Base-by-base conservation (phyloP, 2,888 invertebrate genomes). In the Carcina quercana region DNA sequence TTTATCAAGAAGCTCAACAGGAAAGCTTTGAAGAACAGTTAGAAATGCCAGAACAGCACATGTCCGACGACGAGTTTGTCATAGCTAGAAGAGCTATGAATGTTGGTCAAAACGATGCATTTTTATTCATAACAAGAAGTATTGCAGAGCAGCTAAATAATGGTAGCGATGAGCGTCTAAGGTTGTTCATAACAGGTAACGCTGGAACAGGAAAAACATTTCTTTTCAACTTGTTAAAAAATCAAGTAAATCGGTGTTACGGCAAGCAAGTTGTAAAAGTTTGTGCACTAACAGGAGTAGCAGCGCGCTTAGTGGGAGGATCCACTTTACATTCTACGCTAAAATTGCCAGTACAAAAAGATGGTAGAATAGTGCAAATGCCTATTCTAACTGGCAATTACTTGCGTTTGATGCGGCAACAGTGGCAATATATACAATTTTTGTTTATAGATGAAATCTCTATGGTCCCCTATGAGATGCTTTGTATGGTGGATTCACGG, bases 401-500 rank as follows among this genome's bases (percentile, higher is more conserved):
- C 29, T 42, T 53, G 26, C 37, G 45, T 32, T 33, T 38, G 27
- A 52, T 57, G 51, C 35, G 49, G 13, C 42, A 36, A 35, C 33
- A 42, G 30, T 53, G 50, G 47, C 39, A 44, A 30, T 21, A 47
- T 10, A 32, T 45, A 20, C 41, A 51, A 24, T 53, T 47, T 42
- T 25, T 52, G 19, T 37, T 56, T 30, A 42, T 52, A n/a, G 52
- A 53, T 27, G 43, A 50, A 34, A 45, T 50, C 30, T 56, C 50
- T 24, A 51, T 56, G 53, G 51, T 53, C 4, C 40, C 53, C 1
- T 53, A 58, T 42, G 42, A 56, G 34, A 52, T 49, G 42, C 35
- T 53, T 3, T 44, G 50, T 13, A 49, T 47, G 45, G 42, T 51
- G 3, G 45, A 54, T 30, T 34, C 40, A 8, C 43, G 52, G 25